phyloP scores from a whole-genome alignment of 2,113 vertebrate species.

The Colius striatus region DNA sequence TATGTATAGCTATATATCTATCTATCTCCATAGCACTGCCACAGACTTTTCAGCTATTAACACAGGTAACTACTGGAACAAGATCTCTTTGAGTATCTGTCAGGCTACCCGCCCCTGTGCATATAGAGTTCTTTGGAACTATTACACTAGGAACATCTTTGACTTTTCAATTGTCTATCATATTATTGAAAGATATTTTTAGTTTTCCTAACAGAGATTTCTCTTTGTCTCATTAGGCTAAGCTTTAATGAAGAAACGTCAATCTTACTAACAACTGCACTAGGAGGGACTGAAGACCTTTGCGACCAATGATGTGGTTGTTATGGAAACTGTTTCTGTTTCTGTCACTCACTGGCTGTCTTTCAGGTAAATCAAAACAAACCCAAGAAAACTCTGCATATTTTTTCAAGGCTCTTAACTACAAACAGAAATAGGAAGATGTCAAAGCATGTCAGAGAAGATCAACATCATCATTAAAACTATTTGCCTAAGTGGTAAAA shows the following conservation, averaged over 20 bases:
- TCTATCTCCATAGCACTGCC: not conserved
- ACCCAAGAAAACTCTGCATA: not conserved
- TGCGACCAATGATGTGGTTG: slow-evolving; percentile 87
- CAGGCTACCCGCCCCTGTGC: not conserved
- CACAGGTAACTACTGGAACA: not conserved
- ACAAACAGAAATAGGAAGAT: not conserved
- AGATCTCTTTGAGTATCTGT: not conserved
- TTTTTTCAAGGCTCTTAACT: not conserved
- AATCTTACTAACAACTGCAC: slow-evolving; percentile 75
- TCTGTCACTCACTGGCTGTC: slow-evolving; percentile 87
- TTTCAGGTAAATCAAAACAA: slow-evolving; percentile 87
- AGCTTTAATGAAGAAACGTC: slow-evolving; percentile 89
- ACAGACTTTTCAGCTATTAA: not conserved
- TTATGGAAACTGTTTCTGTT: slow-evolving; percentile 91
- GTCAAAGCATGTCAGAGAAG: not conserved
- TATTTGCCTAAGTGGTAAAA: not conserved
- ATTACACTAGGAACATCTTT: not conserved
- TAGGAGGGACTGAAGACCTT: slow-evolving; percentile 75
- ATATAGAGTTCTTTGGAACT: not conserved
- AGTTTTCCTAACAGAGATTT: slow-evolving; percentile 48
- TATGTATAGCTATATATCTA: not conserved
- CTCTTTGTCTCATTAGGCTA: slow-evolving; percentile 76
- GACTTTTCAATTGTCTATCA: slow-evolving; percentile 12
- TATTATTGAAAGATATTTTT: slow-evolving; percentile 34
- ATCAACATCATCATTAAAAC: not conserved